Evolutionary conservation across 2,113 vertebrate species (phyloP), one percentile per base, ranked within the genome.

Genomic region (Oxygymnocypris stewartii): DNA sequence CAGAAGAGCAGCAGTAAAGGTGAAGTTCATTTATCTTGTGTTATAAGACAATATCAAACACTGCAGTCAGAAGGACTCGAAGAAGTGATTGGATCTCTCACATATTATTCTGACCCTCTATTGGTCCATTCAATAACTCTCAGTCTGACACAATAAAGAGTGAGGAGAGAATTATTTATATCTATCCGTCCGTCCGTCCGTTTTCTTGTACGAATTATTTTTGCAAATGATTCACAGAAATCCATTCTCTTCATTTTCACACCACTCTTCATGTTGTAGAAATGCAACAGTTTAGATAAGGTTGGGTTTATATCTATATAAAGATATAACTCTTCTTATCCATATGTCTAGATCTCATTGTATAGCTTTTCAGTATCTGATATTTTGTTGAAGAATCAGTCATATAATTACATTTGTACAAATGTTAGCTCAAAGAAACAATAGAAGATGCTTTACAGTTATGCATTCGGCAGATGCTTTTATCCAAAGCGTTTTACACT

Each of bases 21-120:
- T 85, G 84, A 85, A 77, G 42, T 80, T 80, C 57, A 80, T 44
- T 80, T 25, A 42, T 80, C 78, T 80, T 25, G 37, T 63, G 14
- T 80, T 63, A 63, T 61, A 61, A 61, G 51, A 61, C 20, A 10
- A 63, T 63, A 59, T 80, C 35, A 63, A 80, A 42, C 35, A 1
- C 78, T 80, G 78, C 54, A 63, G 57, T 79, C 77, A 40, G 28
- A 59, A 40, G 35, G 35, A 79, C 35, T 80, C 54, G 14, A 61
- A 80, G 57, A 42, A 25, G 35, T 42, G 77, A 79, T 57, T 79
- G 51, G 28, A 79, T 76, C 74, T 25, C 61, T 63, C 57, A 63
- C 78, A 80, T 42, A n/a, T 11, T 18, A 23, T 80, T 25, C 57
- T n/a, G 31, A 14, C 51, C 57, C 77, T 79, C 9, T 5, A 40